Evolutionary conservation across 1,140 invertebrate genomes (phyloP), one percentile per base, ranked within the genome.

Genomic region (Eulimnadia texana): DNA sequence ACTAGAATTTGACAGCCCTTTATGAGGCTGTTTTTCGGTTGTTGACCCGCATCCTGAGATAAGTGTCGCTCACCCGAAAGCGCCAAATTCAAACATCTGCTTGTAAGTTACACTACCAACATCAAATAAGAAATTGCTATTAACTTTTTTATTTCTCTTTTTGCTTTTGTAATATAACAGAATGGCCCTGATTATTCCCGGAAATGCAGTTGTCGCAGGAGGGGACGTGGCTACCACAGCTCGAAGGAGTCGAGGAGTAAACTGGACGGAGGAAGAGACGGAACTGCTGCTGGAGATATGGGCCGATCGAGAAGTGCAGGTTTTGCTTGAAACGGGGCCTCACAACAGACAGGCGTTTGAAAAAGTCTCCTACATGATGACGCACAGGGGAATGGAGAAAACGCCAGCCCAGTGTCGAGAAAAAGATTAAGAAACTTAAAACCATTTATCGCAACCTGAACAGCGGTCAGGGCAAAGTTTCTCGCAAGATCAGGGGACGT

Each of bases 241-340:
- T 27, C 25, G 25, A 57, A 57, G 60, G 3, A 52, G 29, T 25
- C 51, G 60, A 61, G 60, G 60, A 1, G 33, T 54, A 19, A 61
- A 61, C 33, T 61, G 60, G 60, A 61, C 50, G 16, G 60, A 61
- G 53, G 60, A 61, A 61, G 60, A 61, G 33, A 55, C 60, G 20
- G 60, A 61, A 42, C 28, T 53, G 16, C 33, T 61, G 50, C 25
- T 61, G 50, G 60, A 61, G 16, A 28, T 51, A 20, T 61, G 60
- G 60, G 50, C 50, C 10, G 60, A 52, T 24, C 24, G 53, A 10
- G 60, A 61, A 28, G 53, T 61, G 11, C 60, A 61, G 22, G 23
- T 52, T 25, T 51, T 61, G 11, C 22, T 61, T 3, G 60, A 61
- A 10, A 42, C 24, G 22, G 53, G 60, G 23, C 60, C 60, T 27